A percentile compares a stretch with the other conserved stretches of the same genome.
phyloP scores from a whole-genome alignment of 2,797 vertebrate genomes.

The Xiphorhynchus erythropygius region DNA sequence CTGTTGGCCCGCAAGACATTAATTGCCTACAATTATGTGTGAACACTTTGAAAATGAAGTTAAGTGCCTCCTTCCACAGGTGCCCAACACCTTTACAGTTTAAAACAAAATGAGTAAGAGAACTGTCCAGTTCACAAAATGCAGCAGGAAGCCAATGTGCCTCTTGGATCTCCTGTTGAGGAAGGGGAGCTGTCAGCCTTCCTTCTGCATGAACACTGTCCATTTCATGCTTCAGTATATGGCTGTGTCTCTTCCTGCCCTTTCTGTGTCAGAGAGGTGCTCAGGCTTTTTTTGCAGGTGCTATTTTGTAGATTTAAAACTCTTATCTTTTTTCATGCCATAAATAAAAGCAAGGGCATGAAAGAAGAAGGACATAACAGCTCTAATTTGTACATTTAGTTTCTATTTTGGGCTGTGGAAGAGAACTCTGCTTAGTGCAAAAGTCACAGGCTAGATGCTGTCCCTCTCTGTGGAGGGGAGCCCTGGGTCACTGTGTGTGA shows the following conservation, averaged over 20 bases:
- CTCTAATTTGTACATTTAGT: background rate
- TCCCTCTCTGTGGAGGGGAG: background rate
- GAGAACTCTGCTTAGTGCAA: background rate
- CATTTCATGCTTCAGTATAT: accelerated
- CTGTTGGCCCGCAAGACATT: background rate
- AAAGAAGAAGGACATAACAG: background rate
- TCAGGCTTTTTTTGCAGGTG: background rate
- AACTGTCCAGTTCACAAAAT: background rate
- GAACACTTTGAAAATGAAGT: background rate
- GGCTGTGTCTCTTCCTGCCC: background rate
- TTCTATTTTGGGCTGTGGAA: background rate
- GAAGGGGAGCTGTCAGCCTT: background rate
- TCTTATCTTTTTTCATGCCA: background rate
- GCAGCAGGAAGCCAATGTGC: background rate
- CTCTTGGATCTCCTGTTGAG: background rate
- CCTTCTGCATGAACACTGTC: background rate
- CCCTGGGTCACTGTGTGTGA: background rate
- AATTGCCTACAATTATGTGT: background rate
- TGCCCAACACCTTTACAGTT: background rate
- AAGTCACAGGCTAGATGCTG: background rate
- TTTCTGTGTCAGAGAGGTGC: background rate
- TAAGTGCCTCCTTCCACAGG: background rate
- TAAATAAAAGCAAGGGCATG: background rate
- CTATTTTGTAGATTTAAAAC: background rate
- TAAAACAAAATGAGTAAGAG: background rate